Evolutionary conservation across 1,140 invertebrate species (phyloP).

Genomic region (Tyrophagus putrescentiae): DNA sequence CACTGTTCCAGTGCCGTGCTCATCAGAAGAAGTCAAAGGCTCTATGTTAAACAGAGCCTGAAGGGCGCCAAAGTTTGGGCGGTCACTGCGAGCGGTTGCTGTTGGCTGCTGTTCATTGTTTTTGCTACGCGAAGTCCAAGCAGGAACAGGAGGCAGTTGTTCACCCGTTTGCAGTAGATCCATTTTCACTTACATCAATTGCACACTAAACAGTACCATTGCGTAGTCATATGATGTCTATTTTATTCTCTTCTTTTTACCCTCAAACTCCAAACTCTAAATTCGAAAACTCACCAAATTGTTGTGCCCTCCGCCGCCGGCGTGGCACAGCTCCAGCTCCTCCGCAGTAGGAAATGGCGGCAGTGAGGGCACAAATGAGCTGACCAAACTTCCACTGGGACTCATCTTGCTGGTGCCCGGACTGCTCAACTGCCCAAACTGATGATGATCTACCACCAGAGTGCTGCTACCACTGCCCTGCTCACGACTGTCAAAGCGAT

Average conservation of each 20-base stretch:
- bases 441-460: neutral
- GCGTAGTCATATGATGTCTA: too few relatives aligned
- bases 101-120: too few relatives aligned
- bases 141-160: too few relatives aligned
- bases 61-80: too few relatives aligned
- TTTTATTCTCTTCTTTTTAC: too few relatives aligned
- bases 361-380: neutral
- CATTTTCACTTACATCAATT: too few relatives aligned
- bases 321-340: constrained; percentile 4
- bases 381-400: neutral
- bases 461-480: neutral
- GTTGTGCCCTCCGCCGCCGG: neutral
- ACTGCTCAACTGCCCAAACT: neutral
- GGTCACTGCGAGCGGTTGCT: too few relatives aligned
- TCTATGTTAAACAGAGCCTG: neutral
- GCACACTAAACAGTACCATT: too few relatives aligned
- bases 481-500: neutral
- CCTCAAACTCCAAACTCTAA: too few relatives aligned
- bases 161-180: too few relatives aligned
- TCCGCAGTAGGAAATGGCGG: constrained; percentile 8
- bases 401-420: neutral
- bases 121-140: too few relatives aligned
- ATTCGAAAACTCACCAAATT: constrained; percentile 12
- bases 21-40: neutral
- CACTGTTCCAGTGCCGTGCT: neutral